Conservation (phyloP, 2,797 vertebrate species). For the Cyclura pinguis region DNA sequence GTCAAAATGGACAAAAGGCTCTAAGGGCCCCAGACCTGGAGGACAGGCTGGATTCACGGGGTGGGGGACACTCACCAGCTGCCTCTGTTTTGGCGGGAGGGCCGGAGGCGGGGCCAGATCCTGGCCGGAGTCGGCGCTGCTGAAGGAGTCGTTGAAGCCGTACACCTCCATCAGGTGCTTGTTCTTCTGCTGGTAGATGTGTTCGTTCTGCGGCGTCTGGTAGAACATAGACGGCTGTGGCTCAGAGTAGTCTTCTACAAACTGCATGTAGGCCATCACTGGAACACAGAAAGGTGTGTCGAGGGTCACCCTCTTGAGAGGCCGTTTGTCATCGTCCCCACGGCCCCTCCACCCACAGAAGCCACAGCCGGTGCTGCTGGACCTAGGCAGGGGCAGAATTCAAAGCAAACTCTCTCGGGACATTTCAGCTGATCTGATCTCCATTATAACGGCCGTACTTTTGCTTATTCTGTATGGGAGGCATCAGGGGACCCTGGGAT, state of each 20-base stretch:
- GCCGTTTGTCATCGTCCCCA: not conserved
- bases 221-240: constrained; percentile 98
- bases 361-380: not conserved
- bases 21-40: not conserved
- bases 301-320: not conserved
- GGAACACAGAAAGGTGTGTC: constrained; percentile 53
- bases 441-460: not conserved
- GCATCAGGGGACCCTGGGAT: not conserved
- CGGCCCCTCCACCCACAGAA: no score
- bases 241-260: constrained; percentile 98
- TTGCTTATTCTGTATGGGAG: not conserved
- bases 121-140: constrained; percentile 83
- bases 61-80: constrained; percentile 87
- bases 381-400: not conserved
- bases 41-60: not conserved
- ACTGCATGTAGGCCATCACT: constrained; percentile 99
- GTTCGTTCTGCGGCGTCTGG: constrained; percentile 96
- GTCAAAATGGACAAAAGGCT: not conserved
- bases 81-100: constrained; percentile 95
- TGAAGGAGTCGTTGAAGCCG: constrained; percentile 92
- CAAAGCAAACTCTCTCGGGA: no score
- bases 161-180: constrained; percentile 95
- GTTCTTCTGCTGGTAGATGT: constrained; percentile 97
- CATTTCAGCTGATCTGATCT: not conserved
- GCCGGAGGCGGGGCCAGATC: constrained; percentile 91